phyloP scores from a whole-genome alignment of 2,888 invertebrate species.

The Eupithecia exiguata region DNA sequence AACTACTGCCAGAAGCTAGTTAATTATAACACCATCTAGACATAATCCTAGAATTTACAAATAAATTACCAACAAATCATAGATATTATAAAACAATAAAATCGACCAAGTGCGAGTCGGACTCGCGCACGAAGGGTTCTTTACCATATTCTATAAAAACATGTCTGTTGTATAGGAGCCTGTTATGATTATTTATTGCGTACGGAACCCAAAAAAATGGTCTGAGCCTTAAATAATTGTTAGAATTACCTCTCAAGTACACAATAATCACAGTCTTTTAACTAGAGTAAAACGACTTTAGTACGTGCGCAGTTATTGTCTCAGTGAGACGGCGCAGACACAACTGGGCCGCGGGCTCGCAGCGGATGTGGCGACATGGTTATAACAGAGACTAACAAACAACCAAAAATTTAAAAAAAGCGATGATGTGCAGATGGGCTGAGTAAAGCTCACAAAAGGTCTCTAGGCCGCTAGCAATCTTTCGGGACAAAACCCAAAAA shows the following conservation, averaged over 20 bases:
- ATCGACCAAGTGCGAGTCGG: too few species aligned
- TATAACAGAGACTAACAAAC: neutral
- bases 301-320: neutral
- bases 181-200: too few species aligned
- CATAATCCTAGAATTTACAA: neutral
- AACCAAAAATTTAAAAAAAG: too few species aligned
- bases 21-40: neutral
- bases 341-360: neutral
- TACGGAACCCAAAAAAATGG: too few species aligned
- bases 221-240: neutral
- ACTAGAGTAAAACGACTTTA: conserved; percentile 1
- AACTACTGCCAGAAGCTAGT: neutral
- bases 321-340: neutral
- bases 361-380: neutral
- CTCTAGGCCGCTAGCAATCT: too few species aligned
- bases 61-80: neutral
- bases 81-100: too few species aligned
- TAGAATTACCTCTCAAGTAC: conserved; percentile 2
- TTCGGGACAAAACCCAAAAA: neutral
- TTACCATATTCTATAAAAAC: too few species aligned
- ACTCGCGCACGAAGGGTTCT: too few species aligned
- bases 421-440: neutral
- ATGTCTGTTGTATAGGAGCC: too few species aligned
- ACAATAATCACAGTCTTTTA: neutral
- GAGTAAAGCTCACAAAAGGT: neutral